These are phyloP conservation scores for Sialis lutaria DNA, from an alignment of 2,888 invertebrate genomes.

Conservation along the genomic window DNA sequence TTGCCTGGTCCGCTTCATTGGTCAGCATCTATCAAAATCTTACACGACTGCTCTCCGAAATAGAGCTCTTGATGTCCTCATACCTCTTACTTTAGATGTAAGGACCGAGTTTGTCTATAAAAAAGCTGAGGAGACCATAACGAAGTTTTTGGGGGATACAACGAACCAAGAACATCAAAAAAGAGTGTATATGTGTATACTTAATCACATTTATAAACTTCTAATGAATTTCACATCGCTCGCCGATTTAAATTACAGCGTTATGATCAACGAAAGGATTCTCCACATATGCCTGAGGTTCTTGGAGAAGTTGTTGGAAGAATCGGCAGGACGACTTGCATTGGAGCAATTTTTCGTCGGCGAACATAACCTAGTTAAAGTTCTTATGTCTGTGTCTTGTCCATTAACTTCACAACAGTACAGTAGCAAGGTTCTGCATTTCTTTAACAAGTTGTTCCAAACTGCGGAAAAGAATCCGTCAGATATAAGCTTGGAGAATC, in stretches of 20 bases:
- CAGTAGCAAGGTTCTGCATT: conserved; percentile 60
- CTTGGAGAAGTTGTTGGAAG: conserved; percentile 73
- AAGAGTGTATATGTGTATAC: conserved; percentile 41
- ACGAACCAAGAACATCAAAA: conserved; percentile 49
- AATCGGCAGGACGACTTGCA: conserved; percentile 63
- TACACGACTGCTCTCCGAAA: conserved; percentile 45
- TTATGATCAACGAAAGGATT: conserved; percentile 37
- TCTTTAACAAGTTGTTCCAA: conserved; percentile 58
- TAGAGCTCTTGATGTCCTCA: conserved; percentile 47
- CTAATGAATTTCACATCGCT: conserved; percentile 39
- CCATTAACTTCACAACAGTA: conserved; percentile 52
- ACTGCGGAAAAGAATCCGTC: conserved; percentile 41
- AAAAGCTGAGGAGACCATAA: conserved; percentile 39
- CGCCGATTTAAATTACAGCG: conserved; percentile 12
- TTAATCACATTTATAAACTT: conserved; percentile 49
- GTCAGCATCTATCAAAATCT: conserved; percentile 38
- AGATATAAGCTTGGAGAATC: conserved; percentile 41
- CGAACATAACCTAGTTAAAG: conserved; percentile 52
- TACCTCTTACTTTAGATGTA: conserved; percentile 60
- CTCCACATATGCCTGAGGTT: conserved; percentile 57
- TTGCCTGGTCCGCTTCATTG: conserved; percentile 43
- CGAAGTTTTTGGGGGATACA: conserved; percentile 39
- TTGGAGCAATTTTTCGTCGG: conserved; percentile 66
- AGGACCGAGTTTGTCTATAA: conserved; percentile 59
- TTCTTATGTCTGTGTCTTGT: conserved; percentile 65